Base-by-base conservation (phyloP, 2,888 invertebrate genomes). In the Dromius quadrimaculatus region DNA sequence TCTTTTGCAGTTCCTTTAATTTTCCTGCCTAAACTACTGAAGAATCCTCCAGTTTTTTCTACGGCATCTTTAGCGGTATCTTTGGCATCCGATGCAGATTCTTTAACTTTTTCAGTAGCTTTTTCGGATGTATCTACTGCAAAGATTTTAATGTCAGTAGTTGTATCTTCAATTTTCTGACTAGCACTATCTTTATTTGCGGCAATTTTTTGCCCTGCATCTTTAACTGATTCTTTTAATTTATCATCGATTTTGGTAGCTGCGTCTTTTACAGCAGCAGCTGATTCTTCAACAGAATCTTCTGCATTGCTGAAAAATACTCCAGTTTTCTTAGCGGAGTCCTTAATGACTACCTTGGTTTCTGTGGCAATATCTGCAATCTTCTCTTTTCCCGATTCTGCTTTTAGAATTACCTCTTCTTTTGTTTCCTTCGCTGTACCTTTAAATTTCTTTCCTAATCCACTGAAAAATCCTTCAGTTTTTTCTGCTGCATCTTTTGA, bases 91-190 rank as follows among this genome's bases (percentile, higher is more conserved):
- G 73, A 50, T 2, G 73, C 75, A 6, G 76, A 76, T 9, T 77
- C 78, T 2, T 74, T 74, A 0, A 76, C 64, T 23, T 78, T 76
- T 50, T 78, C 79, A 0, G 75, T 76, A 3, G 77, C 76, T 38
- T 32, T 32, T 13, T 71, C 71, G 0, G 68, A 19, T 22, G 41
- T 43, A 22, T 70, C 69, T 8, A 64, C 59, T n/a, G n/a, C n/a
- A n/a, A n/a, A n/a, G n/a, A n/a, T n/a, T n/a, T n/a, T n/a, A n/a
- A n/a, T n/a, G n/a, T n/a, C n/a, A n/a, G n/a, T n/a, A n/a, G n/a
- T n/a, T n/a, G n/a, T n/a, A n/a, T 32, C 41, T 9, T 41, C 9
- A 8, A 41, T 41, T 13, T 9, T 41, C 11, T 41, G n/a, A 41
- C 4, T 64, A 22, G 59, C 22, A 36, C 70, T 75, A 6, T 74